Evolutionary conservation across 2,888 invertebrate genomes (phyloP).

Genomic region (Erebia palarica): DNA sequence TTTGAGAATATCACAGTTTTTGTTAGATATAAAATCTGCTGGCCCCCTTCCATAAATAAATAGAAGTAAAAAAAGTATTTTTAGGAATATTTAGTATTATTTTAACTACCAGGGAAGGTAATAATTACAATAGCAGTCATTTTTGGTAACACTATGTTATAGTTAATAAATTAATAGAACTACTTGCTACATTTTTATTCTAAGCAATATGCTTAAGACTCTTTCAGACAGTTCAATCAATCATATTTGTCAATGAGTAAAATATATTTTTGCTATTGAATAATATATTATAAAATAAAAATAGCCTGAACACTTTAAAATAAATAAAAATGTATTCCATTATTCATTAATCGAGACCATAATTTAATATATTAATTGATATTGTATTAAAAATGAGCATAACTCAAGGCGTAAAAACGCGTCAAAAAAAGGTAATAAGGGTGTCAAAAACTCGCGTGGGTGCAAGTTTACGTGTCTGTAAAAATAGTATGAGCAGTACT

Average conservation of each 20-base stretch:
- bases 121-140: constrained; percentile 37
- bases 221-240: constrained; percentile 5
- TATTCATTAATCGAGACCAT: not conserved
- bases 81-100: constrained; percentile 41
- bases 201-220: constrained; percentile 9
- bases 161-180: constrained; percentile 6
- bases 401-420: too few relatives aligned
- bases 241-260: not conserved
- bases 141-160: constrained; percentile 62
- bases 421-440: too few relatives aligned
- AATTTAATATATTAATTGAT: constrained; percentile 7
- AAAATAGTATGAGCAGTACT: too few relatives aligned
- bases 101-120: constrained; percentile 32
- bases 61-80: constrained; percentile 41
- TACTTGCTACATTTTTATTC: constrained; percentile 18
- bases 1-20: constrained; percentile 64
- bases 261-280: not conserved
- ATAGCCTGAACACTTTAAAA: constrained; percentile 8
- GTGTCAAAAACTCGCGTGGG: too few relatives aligned
- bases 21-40: constrained; percentile 54
- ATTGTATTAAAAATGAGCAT: constrained; percentile 14
- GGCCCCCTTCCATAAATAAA: constrained; percentile 41
- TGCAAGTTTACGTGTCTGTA: too few relatives aligned
- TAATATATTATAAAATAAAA: constrained; percentile 4
- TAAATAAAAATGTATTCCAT: constrained; percentile 14